Base-by-base conservation (phyloP, 1,140 invertebrate genomes). In the Nixonia krombeini region DNA sequence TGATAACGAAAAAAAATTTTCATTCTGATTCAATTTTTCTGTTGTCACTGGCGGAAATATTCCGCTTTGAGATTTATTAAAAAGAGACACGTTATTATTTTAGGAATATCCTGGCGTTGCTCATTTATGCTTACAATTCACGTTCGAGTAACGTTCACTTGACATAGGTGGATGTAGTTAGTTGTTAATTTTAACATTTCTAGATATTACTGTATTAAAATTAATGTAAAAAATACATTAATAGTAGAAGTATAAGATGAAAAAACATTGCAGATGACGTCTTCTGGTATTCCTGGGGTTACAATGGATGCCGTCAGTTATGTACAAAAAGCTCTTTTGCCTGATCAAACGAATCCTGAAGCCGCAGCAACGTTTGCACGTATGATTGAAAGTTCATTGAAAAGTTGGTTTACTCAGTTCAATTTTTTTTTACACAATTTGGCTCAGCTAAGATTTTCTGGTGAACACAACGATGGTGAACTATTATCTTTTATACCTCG, bases 391-490 rank as follows among this genome's bases (percentile, higher is more conserved):
- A 93, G 92, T 65, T 95, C 94, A 10, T 82, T 95, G 4, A 94
- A 94, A 83, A 90, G 86, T 74, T 92, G 94, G 88, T 98, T 96
- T 67, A 97, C 96, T 0, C 96, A 97, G 61, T 94, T 99, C 66
- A 99, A 99, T 85, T 99, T 99, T 84, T 99, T 99, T 82, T 85
- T 99, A 16, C 97, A 99, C 82, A 99, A 98, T 83, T 84, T 99
- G 65, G 96, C 96, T 1, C 98, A 99, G 80, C 85, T 98, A 52
- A 89, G 96, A 58, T 97, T 97, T 65, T 92, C 92, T 25, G 92
- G 91, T 1, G 94, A 96, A 49, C 92, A 95, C 71, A 90, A 89
- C 56, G 93, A 91, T 59, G 93, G 91, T 8, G 91, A 94, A 68
- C 83, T 97, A 7, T 85, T 99, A 0, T 96, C 95, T 0, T 99